Base-by-base conservation (phyloP, 2,113 vertebrate genomes). In the Melanocharis versteri region DNA sequence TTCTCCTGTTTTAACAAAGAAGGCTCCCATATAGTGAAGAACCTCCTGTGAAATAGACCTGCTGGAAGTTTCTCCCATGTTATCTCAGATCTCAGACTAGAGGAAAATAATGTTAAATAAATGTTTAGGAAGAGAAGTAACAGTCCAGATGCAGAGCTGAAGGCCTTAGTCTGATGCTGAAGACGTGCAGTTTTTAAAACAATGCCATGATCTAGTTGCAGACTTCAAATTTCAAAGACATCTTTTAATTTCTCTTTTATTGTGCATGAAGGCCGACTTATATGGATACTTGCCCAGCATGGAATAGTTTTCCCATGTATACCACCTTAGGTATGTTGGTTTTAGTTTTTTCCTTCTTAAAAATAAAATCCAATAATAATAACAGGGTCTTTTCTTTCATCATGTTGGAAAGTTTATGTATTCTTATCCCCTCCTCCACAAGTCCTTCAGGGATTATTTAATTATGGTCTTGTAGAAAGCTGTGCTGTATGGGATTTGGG, bases 381-480 rank as follows among this genome's bases (percentile, higher is more conserved):
- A 91, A 54, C 69, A 69, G 69, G 33, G 51, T 85, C 72, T 96
- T 93, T 97, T 96, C 95, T 97, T 95, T 97, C 95, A 95, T 95
- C 94, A 3, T 85, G 61, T 80, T 92, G 89, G 83, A 93, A 95
- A 97, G 87, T 95, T 97, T 96, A 93, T 93, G 72, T 94, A 89
- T 90, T 95, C 79, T 95, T 95, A 93, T 83, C 82, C 87, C 91
- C 86, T 94, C 89, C 93, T 96, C 95, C 90, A 91, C 85, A 88
- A 92, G 85, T 93, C 87, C 90, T 95, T 96, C 86, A 96, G 95
- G 94, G 94, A 95, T 96, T 96, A 95, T 95, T 96, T 96, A 96
- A 96, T 96, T 96, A 94, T 92, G 95, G 91, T 83, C 85, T 95
- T 94, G 96, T 78, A 93, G 90, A 97, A 96, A 97, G 94, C 93